phyloP scores from a whole-genome alignment of 2,113 vertebrate genomes.

The Alexandromys fortis region DNA sequence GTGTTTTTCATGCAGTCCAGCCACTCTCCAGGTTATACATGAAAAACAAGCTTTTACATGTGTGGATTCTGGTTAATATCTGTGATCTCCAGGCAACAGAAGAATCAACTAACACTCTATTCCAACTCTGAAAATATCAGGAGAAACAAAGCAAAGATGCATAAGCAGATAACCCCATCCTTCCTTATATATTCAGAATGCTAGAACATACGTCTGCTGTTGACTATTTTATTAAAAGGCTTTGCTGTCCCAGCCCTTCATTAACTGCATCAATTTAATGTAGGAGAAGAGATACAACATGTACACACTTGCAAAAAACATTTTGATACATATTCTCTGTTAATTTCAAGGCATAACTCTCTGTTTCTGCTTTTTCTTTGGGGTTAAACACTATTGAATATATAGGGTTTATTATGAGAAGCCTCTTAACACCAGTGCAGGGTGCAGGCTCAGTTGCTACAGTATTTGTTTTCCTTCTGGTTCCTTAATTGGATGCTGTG shows the following conservation, averaged over 20 bases:
- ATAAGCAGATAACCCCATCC: neutral
- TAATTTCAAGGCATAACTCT: neutral
- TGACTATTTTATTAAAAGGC: conserved; percentile 44
- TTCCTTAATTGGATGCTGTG: fast-evolving
- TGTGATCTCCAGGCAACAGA: neutral
- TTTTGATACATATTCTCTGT: neutral
- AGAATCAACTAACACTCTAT: neutral
- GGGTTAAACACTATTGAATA: neutral
- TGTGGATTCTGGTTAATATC: neutral
- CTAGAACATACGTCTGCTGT: neutral
- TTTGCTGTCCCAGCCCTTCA: conserved; percentile 3
- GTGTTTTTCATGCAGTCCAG: neutral
- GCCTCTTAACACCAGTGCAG: neutral
- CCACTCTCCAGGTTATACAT: neutral
- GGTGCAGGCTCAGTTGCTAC: fast-evolving
- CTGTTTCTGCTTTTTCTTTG: neutral
- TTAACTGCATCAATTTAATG: conserved; percentile 45
- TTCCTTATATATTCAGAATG: neutral
- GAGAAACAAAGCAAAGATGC: neutral
- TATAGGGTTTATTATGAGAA: neutral
- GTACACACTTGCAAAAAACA: conserved; percentile 27
- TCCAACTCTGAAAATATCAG: neutral
- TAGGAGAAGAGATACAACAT: conserved; percentile 43
- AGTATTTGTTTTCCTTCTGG: neutral
- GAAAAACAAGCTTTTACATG: neutral